phyloP scores from a whole-genome alignment of 2,888 invertebrate genomes.

The Rugalucina vietnamica region DNA sequence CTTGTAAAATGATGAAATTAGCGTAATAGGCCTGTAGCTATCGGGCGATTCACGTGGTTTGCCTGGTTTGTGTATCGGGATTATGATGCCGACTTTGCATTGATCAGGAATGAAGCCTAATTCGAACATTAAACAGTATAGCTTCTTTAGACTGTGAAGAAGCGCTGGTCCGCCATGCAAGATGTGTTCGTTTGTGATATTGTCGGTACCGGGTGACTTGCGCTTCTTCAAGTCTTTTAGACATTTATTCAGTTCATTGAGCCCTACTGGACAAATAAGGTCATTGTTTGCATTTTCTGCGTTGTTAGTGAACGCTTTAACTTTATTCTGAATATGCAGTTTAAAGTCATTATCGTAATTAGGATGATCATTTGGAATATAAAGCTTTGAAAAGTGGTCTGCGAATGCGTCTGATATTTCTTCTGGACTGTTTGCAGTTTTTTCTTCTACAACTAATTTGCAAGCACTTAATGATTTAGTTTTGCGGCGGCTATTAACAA shows the following conservation, averaged over 20 bases:
- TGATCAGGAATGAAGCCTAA: neutral
- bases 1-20: neutral
- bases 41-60: neutral
- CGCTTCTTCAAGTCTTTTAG: conserved; percentile 8
- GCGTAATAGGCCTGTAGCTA: conserved; percentile 17
- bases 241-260: neutral
- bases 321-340: neutral
- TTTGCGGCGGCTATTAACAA: neutral
- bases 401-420: neutral
- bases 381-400: neutral
- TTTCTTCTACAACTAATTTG: neutral
- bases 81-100: conserved; percentile 16
- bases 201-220: conserved; percentile 18
- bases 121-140: neutral
- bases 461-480: neutral
- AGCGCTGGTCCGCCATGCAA: neutral
- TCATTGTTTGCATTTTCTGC: neutral
- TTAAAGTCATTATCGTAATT: neutral
- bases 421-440: neutral
- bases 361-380: neutral
- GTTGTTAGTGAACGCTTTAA: neutral
- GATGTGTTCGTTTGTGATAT: conserved; percentile 27
- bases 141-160: neutral
- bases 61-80: conserved; percentile 21
- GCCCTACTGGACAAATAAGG: neutral